Evolutionary conservation across 2,888 invertebrate genomes (phyloP).

Genomic region (Gnatocerus cornutus): DNA sequence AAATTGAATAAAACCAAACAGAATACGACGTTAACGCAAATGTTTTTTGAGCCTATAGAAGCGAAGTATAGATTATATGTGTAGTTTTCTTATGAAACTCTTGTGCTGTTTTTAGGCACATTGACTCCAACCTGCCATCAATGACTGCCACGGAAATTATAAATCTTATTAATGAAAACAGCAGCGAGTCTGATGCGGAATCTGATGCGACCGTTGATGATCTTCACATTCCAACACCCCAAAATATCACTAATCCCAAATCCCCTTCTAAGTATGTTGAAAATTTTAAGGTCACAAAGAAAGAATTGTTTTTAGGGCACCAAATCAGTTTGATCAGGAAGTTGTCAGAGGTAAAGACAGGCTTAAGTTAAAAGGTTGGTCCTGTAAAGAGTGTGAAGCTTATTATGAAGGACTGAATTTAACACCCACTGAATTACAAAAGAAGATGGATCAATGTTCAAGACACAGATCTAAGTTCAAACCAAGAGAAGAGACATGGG

Average conservation of each 20-base stretch:
- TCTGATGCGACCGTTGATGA: conserved; percentile 28
- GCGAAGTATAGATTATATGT: conserved; percentile 15
- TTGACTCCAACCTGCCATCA: conserved; percentile 35
- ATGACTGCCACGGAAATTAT: conserved; percentile 35
- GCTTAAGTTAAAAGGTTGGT: conserved; percentile 60
- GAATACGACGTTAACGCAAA: conserved; percentile 57
- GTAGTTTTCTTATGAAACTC: not conserved
- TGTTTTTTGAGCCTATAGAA: conserved; percentile 48
- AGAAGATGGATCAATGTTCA: conserved; percentile 71
- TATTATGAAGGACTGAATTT: conserved; percentile 62
- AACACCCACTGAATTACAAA: conserved; percentile 66
- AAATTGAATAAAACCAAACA: conserved; percentile 42
- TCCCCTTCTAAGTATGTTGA: not conserved
- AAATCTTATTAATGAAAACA: conserved; percentile 36
- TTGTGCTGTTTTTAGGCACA: conserved; percentile 13
- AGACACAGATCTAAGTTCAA: conserved; percentile 70
- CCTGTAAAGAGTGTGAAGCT: conserved; percentile 60
- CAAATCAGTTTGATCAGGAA: too few species aligned
- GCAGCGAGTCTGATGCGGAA: conserved; percentile 17
- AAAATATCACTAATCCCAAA: not conserved
- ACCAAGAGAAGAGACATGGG: conserved; percentile 60
- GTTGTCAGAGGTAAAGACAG: conserved; percentile 60
- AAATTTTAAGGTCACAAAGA: not conserved
- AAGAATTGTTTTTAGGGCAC: conserved; percentile 36
- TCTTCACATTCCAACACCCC: not conserved